These are phyloP conservation scores for Tragelaphus scriptus DNA, from an alignment of 2,113 vertebrate species.

Conservation along the genomic window DNA sequence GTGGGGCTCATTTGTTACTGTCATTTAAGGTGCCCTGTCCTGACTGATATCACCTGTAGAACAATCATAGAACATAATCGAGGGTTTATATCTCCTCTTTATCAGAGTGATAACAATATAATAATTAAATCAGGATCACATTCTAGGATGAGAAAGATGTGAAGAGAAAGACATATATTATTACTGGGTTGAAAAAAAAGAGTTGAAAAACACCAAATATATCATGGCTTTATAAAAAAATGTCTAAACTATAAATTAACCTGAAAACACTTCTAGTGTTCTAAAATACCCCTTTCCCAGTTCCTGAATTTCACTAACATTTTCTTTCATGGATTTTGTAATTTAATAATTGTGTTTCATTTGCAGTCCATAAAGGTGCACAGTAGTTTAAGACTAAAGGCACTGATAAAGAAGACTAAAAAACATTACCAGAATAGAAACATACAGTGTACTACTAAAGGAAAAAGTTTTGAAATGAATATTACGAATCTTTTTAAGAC, in stretches of 20 bases:
- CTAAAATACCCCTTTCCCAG: neutral
- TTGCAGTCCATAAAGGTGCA: neutral
- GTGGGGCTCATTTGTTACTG: neutral
- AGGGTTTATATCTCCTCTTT: neutral
- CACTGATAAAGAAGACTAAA: neutral
- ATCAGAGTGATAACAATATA: neutral
- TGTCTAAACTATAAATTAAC: neutral
- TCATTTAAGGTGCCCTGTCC: neutral
- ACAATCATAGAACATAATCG: neutral
- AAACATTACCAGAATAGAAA: neutral
- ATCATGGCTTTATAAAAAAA: neutral
- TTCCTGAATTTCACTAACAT: neutral
- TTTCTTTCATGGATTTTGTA: neutral
- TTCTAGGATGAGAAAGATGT: neutral
- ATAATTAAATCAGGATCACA: neutral
- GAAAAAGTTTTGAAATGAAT: neutral
- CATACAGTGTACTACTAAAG: neutral
- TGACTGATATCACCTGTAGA: neutral
- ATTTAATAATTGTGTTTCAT: neutral
- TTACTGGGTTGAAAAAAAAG: neutral
- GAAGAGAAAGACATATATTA: neutral
- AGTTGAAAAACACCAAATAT: neutral
- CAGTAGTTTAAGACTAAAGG: neutral
- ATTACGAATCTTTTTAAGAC: slow-evolving; percentile 5
- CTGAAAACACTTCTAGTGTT: neutral